A percentile compares a stretch with the other conserved stretches of the same genome.
Conservation (phyloP, 2,797 vertebrate genomes). For the Melopsittacus undulatus region DNA sequence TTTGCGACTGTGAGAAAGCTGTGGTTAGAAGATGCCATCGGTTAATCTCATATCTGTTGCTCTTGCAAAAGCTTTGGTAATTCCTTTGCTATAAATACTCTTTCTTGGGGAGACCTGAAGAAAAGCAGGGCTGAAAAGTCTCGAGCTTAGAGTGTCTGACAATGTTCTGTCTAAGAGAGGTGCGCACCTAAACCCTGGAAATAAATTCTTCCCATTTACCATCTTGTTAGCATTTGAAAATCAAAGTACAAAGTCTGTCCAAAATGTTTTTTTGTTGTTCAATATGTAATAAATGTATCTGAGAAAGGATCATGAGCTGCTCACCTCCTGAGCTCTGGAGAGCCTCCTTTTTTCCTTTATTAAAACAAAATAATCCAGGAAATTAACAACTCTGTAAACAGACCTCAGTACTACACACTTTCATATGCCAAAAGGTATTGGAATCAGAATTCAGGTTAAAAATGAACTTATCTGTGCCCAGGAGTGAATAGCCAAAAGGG, state of each 20-base stretch:
- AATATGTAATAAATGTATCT: not conserved
- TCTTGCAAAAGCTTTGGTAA: not conserved
- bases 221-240: slow-evolving; percentile 13
- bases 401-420: not conserved
- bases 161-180: slow-evolving; percentile 5
- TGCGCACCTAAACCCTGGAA: slow-evolving; percentile 3
- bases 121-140: not conserved
- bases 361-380: not conserved
- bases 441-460: not conserved
- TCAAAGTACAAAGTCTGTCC: not conserved
- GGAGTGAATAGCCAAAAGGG: not conserved
- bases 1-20: not conserved
- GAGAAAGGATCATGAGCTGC: not conserved
- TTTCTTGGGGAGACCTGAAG: not conserved
- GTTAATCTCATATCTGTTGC: not conserved
- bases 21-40: not conserved
- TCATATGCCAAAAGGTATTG: not conserved
- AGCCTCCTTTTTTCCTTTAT: not conserved
- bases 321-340: not conserved
- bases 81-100: not conserved
- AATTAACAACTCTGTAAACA: not conserved
- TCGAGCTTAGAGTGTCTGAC: not conserved
- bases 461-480: not conserved
- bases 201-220: not conserved
- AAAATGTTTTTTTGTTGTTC: not conserved